Conservation (phyloP, 2,797 vertebrate species). For the Acropternis orthonyx region DNA sequence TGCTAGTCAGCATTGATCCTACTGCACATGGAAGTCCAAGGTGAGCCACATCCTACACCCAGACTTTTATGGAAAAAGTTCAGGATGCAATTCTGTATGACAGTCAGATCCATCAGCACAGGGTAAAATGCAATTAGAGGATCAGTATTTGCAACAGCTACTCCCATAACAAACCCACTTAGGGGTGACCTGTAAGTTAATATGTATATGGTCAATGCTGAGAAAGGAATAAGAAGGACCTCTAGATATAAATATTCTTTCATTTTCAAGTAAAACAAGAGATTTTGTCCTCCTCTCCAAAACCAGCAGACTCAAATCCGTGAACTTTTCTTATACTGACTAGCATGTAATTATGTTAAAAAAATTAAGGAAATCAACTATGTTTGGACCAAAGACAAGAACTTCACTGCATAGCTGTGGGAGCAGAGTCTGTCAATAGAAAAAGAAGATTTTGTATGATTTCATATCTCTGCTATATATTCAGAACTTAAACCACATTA, state of each 20-base stretch:
- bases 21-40: rapidly evolving
- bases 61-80: background rate
- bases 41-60: background rate
- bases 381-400: background rate
- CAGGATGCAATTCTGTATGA: background rate
- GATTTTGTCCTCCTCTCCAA: background rate
- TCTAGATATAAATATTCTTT: background rate
- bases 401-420: background rate
- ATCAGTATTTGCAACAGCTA: background rate
- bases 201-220: background rate
- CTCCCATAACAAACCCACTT: background rate
- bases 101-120: background rate
- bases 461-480: background rate
- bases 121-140: background rate
- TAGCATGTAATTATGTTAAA: background rate
- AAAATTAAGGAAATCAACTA: background rate
- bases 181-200: background rate
- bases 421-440: background rate
- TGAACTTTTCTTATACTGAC: background rate
- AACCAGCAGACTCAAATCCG: background rate
- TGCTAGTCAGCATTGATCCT: background rate
- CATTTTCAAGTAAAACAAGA: background rate
- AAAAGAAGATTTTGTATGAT: background rate
- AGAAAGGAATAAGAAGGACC: background rate
- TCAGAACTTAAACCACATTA: background rate